Conservation (phyloP, 1,140 invertebrate species). For the Drosophila nannoptera region DNA sequence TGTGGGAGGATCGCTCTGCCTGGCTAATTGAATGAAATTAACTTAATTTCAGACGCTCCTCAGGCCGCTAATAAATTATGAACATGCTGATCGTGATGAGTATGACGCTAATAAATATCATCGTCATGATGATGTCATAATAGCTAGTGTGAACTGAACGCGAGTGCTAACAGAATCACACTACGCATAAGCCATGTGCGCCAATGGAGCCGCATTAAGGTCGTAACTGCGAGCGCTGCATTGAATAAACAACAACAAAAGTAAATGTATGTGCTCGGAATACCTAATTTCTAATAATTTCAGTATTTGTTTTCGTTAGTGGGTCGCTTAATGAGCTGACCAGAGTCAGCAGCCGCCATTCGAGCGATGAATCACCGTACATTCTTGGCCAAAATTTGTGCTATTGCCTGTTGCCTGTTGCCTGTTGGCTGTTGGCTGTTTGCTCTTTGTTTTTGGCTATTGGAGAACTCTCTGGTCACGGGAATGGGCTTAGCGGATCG, state of each 20-base stretch:
- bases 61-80: slow-evolving; percentile 11
- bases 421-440: too few relatives aligned
- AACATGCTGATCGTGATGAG: slow-evolving; percentile 1
- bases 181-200: slow-evolving; percentile 70
- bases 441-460: slow-evolving; percentile 8
- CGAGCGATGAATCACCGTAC: background rate
- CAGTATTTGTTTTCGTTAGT: slow-evolving; percentile 5
- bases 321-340: slow-evolving; percentile 25
- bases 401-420: too few relatives aligned
- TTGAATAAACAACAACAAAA: slow-evolving; percentile 32
- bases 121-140: slow-evolving; percentile 30
- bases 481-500: slow-evolving; percentile 14
- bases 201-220: slow-evolving; percentile 21
- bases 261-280: slow-evolving; percentile 22
- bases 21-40: slow-evolving; percentile 3
- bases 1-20: background rate
- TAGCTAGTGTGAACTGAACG: slow-evolving; percentile 21
- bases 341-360: slow-evolving; percentile 9
- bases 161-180: slow-evolving; percentile 25
- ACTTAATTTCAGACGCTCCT: slow-evolving; percentile 13
- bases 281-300: slow-evolving; percentile 27
- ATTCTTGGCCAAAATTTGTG: slow-evolving; percentile 10
- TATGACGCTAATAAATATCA: background rate
- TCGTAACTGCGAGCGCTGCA: slow-evolving; percentile 26
- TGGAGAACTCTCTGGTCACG: slow-evolving; percentile 14